Percentiles rank a stretch among this genome's conserved stretches.
phyloP scores from a whole-genome alignment of 2,888 invertebrate genomes.

The Erpobdella octoculata region DNA sequence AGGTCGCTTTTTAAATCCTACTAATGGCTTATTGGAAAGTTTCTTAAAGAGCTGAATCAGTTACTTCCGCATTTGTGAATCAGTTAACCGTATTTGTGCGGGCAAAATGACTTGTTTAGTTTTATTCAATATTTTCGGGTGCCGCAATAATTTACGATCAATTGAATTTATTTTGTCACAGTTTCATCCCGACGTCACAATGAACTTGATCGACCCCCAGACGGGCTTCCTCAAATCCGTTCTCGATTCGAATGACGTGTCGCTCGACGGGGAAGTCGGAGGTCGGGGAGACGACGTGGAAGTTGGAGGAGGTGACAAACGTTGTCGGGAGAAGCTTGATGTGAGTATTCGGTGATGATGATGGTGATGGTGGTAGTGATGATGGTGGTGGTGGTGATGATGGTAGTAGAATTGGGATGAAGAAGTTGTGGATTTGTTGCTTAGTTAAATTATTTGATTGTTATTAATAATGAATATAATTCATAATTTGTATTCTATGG shows the following conservation, averaged over 20 bases:
- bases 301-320: background rate
- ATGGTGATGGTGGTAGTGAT: background rate
- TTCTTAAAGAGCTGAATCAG: no score
- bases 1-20: no score
- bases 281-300: background rate
- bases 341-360: background rate
- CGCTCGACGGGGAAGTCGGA: background rate
- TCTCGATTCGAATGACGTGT: background rate
- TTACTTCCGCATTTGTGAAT: no score
- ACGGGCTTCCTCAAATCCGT: background rate
- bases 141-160: no score
- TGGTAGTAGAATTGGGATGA: no score
- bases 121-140: no score
- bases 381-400: background rate
- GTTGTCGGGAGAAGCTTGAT: background rate
- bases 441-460: background rate
- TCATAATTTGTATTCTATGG: no score
- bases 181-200: background rate
- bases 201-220: constrained; percentile 14
- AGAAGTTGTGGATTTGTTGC: background rate
- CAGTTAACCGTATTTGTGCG: no score
- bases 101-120: no score
- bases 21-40: no score
- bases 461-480: background rate
- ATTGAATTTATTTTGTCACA: background rate